phyloP scores from a whole-genome alignment of 1,140 invertebrate genomes.

The roundworm (Caenorhabditis elegans) region DNA sequence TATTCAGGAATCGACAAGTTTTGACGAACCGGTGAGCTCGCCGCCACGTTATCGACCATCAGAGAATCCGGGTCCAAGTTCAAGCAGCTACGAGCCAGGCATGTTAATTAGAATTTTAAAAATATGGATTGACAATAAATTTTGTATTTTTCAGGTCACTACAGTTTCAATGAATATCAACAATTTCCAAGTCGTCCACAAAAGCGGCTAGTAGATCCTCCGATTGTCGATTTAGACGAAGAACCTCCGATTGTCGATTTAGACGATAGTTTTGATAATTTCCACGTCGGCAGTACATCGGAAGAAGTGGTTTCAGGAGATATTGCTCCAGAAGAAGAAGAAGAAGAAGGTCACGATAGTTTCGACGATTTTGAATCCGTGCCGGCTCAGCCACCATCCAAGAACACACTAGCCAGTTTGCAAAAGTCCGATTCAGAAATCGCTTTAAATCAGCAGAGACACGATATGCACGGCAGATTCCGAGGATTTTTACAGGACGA shows the following conservation, averaged over 20 bases:
- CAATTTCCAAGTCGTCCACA: no score
- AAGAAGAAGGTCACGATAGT: not conserved
- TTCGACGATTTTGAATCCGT: slow-evolving; percentile 23
- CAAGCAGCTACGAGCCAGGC: no score
- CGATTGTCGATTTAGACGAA: not conserved
- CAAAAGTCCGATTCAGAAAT: not conserved
- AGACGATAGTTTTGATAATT: slow-evolving; percentile 21
- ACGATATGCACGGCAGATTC: slow-evolving; percentile 49
- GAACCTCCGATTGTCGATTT: not conserved
- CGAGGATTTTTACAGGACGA: slow-evolving; percentile 48
- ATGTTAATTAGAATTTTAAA: no score
- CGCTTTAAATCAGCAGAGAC: not conserved
- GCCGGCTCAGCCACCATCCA: not conserved
- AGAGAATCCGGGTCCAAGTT: no score
- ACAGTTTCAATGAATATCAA: no score
- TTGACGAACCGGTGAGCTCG: no score
- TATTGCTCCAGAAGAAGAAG: not conserved
- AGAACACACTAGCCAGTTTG: not conserved
- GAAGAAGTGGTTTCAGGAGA: not conserved
- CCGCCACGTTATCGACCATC: no score
- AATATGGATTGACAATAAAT: no score
- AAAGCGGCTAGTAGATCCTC: no score
- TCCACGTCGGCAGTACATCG: not conserved
- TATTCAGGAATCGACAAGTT: no score
- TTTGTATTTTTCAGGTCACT: no score